Conservation (phyloP, 2,113 vertebrate species). For the Zosterops japonicus region DNA sequence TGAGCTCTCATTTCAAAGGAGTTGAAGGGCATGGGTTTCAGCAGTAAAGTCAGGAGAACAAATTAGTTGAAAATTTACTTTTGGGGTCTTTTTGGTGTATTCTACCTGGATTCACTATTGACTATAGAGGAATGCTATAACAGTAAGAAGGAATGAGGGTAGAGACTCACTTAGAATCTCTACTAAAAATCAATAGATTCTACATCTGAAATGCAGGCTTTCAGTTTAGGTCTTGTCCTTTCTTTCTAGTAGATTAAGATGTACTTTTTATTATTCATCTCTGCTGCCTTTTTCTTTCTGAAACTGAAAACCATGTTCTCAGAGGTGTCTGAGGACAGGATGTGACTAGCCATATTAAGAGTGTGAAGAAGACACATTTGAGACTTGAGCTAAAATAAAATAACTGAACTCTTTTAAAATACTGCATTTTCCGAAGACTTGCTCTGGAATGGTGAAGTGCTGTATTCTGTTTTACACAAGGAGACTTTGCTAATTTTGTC, state of each 20-base stretch:
- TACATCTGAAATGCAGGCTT: background rate
- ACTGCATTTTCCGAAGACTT: background rate
- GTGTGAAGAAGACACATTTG: background rate
- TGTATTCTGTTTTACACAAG: background rate
- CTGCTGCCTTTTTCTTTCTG: background rate
- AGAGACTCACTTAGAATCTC: background rate
- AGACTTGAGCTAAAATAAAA: background rate
- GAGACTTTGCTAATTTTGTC: background rate
- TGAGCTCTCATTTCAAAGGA: background rate
- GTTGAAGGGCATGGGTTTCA: background rate
- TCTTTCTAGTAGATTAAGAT: background rate
- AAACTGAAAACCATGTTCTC: background rate
- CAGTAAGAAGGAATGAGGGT: background rate
- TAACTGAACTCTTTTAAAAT: background rate
- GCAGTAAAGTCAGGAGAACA: background rate
- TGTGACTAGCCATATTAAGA: background rate
- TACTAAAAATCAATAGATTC: background rate
- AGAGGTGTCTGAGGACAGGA: background rate
- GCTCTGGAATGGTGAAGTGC: background rate
- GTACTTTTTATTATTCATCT: background rate
- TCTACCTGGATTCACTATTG: background rate
- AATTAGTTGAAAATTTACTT: background rate
- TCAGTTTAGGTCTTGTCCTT: background rate
- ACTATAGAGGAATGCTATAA: background rate
- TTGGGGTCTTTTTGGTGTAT: rapidly evolving